A percentile compares a stretch with the other conserved stretches of the same genome.
phyloP scores from a whole-genome alignment of 2,113 vertebrate species.

The Melospiza melodia region DNA sequence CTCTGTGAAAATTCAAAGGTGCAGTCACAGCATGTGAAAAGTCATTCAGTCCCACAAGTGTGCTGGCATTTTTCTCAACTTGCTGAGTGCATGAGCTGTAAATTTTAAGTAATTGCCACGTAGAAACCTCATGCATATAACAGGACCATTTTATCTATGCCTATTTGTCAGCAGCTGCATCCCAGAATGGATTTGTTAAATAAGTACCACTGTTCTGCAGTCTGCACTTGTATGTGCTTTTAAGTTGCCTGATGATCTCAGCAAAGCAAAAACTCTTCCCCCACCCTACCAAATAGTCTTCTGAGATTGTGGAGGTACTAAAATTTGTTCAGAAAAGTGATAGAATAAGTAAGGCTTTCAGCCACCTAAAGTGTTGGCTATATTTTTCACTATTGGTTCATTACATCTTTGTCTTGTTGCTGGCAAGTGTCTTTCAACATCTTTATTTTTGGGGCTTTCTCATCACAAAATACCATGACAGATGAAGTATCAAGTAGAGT shows the following conservation, averaged over 20 bases:
- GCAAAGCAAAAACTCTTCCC: background rate
- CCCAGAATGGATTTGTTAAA: background rate
- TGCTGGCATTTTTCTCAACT: background rate
- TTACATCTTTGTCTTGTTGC: background rate
- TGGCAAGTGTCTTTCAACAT: background rate
- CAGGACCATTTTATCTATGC: background rate
- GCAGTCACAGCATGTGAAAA: background rate
- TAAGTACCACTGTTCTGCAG: background rate
- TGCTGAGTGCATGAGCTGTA: background rate
- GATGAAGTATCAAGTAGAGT: background rate
- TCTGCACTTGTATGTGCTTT: background rate
- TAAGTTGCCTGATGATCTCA: background rate
- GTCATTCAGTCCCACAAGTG: background rate
- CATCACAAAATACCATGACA: rapidly evolving
- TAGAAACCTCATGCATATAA: background rate
- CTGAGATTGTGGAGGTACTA: background rate
- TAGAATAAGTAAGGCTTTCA: background rate
- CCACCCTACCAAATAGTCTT: background rate
- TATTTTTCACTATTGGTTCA: background rate
- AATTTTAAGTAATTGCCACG: background rate
- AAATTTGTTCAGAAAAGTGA: background rate
- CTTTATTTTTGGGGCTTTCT: background rate
- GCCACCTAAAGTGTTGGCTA: background rate
- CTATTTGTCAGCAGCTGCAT: background rate
- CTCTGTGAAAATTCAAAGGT: background rate